Evolutionary conservation across 2,888 invertebrate species (phyloP), one percentile per base, ranked within the genome.

Genomic region (Oegoconia quadripuncta): DNA sequence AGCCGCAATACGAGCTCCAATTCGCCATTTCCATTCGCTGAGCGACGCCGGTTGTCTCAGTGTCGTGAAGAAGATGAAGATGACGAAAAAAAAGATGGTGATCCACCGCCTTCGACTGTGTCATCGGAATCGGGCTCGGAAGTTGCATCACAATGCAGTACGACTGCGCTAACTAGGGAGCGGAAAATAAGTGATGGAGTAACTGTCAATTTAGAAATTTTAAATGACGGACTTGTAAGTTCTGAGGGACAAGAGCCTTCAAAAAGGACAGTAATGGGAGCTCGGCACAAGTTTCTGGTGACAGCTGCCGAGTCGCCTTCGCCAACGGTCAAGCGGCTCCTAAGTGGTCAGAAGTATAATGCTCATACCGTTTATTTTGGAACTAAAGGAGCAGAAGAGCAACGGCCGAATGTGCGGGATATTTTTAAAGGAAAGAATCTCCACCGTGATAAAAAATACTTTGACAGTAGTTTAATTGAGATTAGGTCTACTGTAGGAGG

Each of bases 31-130:
- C 83, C 89, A 1, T 90, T 88, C 55, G 81, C 84, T 39, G 91
- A 90, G 55, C 86, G 91, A 3, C 86, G 93, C 18, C 89, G 95
- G 9, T 74, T 95, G 47, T 95, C 95, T 2, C 94, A 95, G 74
- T 95, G 95, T 68, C 90, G 93, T 43, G 95, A 95, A 68, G 95
- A 95, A 77, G 95, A 95, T 58, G 95, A 95, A 67, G 93, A 94
- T 37, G 93, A 93, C 50, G 89, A 75, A 34, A 80, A 65, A 34
- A 82, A 77, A 55, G 82, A 84, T 20, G 44, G 41, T 23, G 64
- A 72, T 39, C 56, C 59, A 22, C 47, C 62, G 6, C 52, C 60
- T 8, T 56, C 64, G 2, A 46, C 44, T 17, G 42, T 56, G 32
- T 63, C 66, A 29, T 55, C 62, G 12, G 59, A 57, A 13, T 32